These are phyloP conservation scores for Sorex fumeus DNA, from an alignment of 2,113 vertebrate genomes.

Conservation along the genomic window DNA sequence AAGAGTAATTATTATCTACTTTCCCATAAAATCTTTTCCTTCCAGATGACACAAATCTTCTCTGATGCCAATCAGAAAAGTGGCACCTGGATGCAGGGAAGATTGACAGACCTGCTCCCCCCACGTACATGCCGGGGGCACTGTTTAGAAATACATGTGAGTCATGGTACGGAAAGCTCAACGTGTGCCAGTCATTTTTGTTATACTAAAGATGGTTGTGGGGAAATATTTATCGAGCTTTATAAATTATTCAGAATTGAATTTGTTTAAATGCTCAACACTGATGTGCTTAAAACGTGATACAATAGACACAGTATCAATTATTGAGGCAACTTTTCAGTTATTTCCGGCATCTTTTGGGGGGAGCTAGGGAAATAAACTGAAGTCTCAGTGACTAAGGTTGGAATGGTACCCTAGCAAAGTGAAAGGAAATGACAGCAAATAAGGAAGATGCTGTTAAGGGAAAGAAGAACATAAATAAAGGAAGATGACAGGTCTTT, in stretches of 20 bases:
- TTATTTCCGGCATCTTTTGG: not conserved
- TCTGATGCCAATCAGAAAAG: constrained; percentile 75
- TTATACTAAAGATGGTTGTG: constrained; percentile 46
- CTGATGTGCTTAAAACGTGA: constrained; percentile 41
- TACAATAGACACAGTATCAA: not conserved
- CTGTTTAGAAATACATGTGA: constrained; percentile 60
- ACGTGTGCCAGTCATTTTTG: constrained; percentile 37
- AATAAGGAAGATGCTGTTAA: not conserved
- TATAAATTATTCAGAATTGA: constrained; percentile 67
- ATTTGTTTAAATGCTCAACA: constrained; percentile 49
- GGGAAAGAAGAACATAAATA: not conserved
- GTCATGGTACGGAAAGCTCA: not conserved
- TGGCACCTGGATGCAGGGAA: constrained; percentile 44
- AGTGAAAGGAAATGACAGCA: not conserved
- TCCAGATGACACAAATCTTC: constrained; percentile 67
- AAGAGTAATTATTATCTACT: constrained; percentile 67
- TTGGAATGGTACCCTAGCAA: not conserved
- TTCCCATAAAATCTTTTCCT: constrained; percentile 70
- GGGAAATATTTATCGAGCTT: constrained; percentile 57
- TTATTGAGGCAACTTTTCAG: not conserved
- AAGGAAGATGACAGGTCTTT: constrained; percentile 36
- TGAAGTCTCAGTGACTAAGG: constrained; percentile 9
- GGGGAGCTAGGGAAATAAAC: not conserved
- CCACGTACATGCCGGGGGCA: not conserved
- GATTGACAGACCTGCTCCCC: constrained; percentile 54